Base-by-base conservation (phyloP, 1,140 invertebrate species). In the Theocolax elegans region DNA sequence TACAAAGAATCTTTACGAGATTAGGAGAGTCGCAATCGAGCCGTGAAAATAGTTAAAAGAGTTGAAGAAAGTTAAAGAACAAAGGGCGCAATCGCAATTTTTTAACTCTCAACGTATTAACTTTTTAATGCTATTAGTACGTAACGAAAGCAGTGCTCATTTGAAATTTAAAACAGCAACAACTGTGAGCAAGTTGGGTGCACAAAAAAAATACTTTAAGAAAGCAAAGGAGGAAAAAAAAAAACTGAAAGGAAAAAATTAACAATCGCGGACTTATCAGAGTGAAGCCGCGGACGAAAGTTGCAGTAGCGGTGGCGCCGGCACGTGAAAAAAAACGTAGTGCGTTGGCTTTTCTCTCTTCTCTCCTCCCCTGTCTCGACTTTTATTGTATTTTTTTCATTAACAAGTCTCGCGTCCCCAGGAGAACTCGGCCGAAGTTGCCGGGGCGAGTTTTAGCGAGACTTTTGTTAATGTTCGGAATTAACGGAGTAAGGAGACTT, bases 401-500 rank as follows among this genome's bases (percentile, higher is more conserved):
- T 84, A 84, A 83, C 83, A 83, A 83, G 81, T 83, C 79, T 71
- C 63, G 38, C 71, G 68, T 75, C 80, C 80, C 67, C 78, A 72
- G 38, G 81, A 74, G 80, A 48, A 67, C 56, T 54, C 65, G 75
- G 71, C 59, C 65, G 75, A 83, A 82, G 80, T 83, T 81, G 76
- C 76, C 76, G 10, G 29, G 75, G 79, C 76, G 80, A 83, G 83
- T 83, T 85, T 85, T 83, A 81, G 81, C 82, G 78, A 83, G 82
- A 85, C 81, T 83, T 85, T 85, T 85, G 83, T 85, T 85, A 85
- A 85, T 85, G 83, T 85, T 85, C 82, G 77, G 80, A 85, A 85
- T 83, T 85, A 85, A 85, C 82, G 83, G 81, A 83, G 83, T 85
- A 85, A 85, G 82, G 83, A 81, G 82, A 84, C 81, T 85, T 84